A percentile compares a stretch with the other conserved stretches of the same genome.
phyloP scores from a whole-genome alignment of 2,888 invertebrate genomes.

The Drosophila picticornis region DNA sequence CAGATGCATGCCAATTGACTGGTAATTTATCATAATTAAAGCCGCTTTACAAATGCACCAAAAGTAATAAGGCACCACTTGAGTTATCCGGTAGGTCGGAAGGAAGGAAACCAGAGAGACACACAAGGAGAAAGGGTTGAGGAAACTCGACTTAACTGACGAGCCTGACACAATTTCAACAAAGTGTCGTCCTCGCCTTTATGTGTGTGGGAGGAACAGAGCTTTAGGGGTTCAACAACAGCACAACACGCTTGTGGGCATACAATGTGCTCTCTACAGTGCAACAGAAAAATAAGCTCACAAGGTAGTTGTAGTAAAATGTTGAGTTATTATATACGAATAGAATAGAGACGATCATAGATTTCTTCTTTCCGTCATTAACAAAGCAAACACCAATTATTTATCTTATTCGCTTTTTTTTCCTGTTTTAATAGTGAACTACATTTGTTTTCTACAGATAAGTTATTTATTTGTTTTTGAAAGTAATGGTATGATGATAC shows the following conservation, averaged over 20 bases:
- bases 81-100: conserved; percentile 1
- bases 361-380: not conserved
- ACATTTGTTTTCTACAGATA: not conserved
- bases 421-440: not conserved
- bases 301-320: not conserved
- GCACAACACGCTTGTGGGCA: conserved; percentile 38
- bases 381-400: not conserved
- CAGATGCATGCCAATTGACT: conserved; percentile 42
- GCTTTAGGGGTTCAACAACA: conserved; percentile 20
- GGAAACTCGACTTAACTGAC: conserved; percentile 50
- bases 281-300: not conserved
- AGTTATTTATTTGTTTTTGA: not conserved
- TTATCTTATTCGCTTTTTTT: not conserved
- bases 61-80: conserved; percentile 16
- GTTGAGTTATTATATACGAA: not conserved
- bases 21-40: conserved; percentile 76
- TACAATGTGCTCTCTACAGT: conserved; percentile 16
- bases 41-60: conserved; percentile 41
- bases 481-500: not conserved
- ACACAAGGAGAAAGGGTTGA: not conserved
- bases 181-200: conserved; percentile 40
- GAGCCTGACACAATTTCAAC: conserved; percentile 68
- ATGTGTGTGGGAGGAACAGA: not conserved
- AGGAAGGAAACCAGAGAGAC: not conserved
- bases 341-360: not conserved